phyloP scores from a whole-genome alignment of 37 sponge, comb jelly and placozoan species.

The Beroe ovata region DNA sequence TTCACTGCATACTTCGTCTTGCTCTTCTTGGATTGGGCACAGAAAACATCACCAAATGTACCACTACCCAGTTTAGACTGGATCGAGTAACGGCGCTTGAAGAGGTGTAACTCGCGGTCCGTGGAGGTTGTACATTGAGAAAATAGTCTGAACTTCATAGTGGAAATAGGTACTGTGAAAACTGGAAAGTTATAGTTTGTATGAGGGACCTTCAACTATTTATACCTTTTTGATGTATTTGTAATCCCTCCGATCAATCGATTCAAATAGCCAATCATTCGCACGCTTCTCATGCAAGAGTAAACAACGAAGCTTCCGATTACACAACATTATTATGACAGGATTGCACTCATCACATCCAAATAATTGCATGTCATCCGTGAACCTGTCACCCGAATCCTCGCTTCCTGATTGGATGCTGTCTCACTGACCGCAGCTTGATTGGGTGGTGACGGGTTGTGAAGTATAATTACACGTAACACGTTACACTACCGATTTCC shows the following conservation, averaged over 20 bases:
- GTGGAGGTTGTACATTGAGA: neutral
- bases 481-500: no score
- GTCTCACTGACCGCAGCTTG: neutral
- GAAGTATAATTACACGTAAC: no score
- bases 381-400: neutral
- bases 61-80: conserved; percentile 43
- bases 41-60: conserved; percentile 43
- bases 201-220: no score
- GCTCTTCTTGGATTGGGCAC: conserved; percentile 8
- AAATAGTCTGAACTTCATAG: conserved; percentile 5
- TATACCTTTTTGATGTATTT: no score
- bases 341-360: neutral
- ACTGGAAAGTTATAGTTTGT: no score
- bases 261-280: neutral
- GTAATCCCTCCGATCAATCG: no score
- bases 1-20: conserved; percentile 44
- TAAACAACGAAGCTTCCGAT: neutral
- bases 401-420: conserved; percentile 28
- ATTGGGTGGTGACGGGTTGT: neutral
- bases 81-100: conserved; percentile 62
- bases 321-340: neutral
- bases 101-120: neutral
- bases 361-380: neutral
- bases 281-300: neutral
- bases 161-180: no score